Evolutionary conservation across 1,140 invertebrate species (phyloP).

Genomic region (Orussus abietinus): DNA sequence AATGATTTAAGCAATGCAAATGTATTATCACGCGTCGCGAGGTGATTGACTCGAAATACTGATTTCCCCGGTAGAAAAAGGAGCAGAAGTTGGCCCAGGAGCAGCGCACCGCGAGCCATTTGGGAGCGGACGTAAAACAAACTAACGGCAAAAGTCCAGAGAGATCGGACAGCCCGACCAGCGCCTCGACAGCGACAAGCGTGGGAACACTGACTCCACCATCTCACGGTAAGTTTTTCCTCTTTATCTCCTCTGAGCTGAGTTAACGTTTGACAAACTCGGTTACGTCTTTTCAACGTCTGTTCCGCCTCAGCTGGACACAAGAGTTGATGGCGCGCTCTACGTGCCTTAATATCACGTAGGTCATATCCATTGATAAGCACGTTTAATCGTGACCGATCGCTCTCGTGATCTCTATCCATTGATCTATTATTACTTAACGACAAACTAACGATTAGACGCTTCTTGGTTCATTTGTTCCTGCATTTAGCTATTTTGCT

Average conservation of each 20-base stretch:
- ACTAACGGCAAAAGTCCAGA: constrained; percentile 54
- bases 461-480: too few relatives aligned
- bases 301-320: constrained; percentile 44
- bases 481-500: too few relatives aligned
- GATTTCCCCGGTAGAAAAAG: constrained; percentile 40
- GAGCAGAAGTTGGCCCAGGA: constrained; percentile 48
- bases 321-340: constrained; percentile 53
- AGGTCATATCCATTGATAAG: too few relatives aligned
- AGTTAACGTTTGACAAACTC: too few relatives aligned
- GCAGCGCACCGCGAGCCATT: constrained; percentile 40
- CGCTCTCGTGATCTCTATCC: too few relatives aligned
- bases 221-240: constrained; percentile 46
- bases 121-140: constrained; percentile 47
- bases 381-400: too few relatives aligned
- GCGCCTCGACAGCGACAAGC: constrained; percentile 58
- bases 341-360: constrained; percentile 50
- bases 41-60: constrained; percentile 16
- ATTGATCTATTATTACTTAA: too few relatives aligned
- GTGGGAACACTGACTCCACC: constrained; percentile 58
- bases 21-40: too few relatives aligned
- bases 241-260: constrained; percentile 33
- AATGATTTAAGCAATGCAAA: too few relatives aligned
- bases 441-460: too few relatives aligned
- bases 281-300: too few relatives aligned
- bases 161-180: constrained; percentile 59